Evolutionary conservation across 1,140 invertebrate genomes (phyloP).

Genomic region (Zeugodacus cucurbitae): DNA sequence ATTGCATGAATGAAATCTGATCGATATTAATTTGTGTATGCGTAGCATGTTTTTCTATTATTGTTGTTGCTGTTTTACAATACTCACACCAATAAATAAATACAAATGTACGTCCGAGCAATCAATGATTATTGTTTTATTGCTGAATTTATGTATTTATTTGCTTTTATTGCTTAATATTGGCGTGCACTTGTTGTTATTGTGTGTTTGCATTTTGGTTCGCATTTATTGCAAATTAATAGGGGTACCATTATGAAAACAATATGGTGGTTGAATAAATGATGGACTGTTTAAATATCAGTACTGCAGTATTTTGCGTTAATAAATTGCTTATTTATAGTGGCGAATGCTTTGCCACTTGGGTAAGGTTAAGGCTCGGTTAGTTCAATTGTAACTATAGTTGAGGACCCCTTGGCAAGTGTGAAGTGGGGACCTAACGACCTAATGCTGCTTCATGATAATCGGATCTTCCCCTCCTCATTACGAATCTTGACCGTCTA

Average conservation of each 20-base stretch:
- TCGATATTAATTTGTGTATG: conserved; percentile 40
- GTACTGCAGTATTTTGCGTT: too few relatives aligned
- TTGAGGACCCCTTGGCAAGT: too few relatives aligned
- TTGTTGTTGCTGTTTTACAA: not conserved
- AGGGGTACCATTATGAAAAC: not conserved
- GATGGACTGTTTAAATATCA: not conserved
- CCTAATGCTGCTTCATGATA: too few relatives aligned
- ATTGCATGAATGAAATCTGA: conserved; percentile 50
- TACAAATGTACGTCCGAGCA: not conserved
- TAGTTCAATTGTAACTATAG: too few relatives aligned
- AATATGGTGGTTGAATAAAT: not conserved
- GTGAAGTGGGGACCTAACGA: too few relatives aligned
- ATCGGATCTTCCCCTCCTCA: too few relatives aligned
- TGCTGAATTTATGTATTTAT: not conserved
- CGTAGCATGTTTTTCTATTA: not conserved
- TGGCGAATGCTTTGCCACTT: too few relatives aligned
- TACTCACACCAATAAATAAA: not conserved
- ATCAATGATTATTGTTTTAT: not conserved
- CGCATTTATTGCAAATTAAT: not conserved
- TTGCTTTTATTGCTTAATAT: conserved; percentile 10
- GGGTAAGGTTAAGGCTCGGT: too few relatives aligned
- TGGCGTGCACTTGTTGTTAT: not conserved
- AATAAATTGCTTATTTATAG: too few relatives aligned
- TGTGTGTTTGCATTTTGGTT: not conserved
- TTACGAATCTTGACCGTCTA: too few relatives aligned